These are phyloP conservation scores for Oophaga sylvatica DNA, from an alignment of 2,797 vertebrate genomes.

Conservation along the genomic window DNA sequence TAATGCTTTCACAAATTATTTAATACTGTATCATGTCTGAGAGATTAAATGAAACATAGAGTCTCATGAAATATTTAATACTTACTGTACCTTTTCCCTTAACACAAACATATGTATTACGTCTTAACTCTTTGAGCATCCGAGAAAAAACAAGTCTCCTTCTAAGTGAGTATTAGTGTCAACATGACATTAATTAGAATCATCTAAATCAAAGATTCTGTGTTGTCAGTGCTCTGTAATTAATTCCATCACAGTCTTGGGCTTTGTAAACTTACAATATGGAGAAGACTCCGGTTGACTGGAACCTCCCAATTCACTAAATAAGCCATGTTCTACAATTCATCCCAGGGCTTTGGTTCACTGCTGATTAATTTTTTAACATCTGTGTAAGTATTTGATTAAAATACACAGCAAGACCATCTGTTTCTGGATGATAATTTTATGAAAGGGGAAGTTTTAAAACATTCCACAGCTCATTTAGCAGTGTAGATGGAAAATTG, in stretches of 20 bases:
- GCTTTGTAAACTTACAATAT: slow-evolving; percentile 40
- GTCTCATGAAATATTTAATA: neutral
- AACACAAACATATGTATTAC: neutral
- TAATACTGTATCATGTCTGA: neutral
- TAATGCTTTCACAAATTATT: too few relatives aligned
- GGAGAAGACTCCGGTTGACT: slow-evolving; percentile 62
- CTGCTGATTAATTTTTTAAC: slow-evolving; percentile 72
- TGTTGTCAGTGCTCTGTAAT: slow-evolving; percentile 56
- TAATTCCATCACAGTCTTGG: slow-evolving; percentile 52
- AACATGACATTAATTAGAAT: slow-evolving; percentile 57
- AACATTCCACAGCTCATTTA: slow-evolving; percentile 74
- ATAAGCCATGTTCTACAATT: slow-evolving; percentile 72
- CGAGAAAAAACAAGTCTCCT: neutral
- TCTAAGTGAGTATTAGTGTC: neutral
- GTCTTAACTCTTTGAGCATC: neutral
- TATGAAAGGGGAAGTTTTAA: slow-evolving; percentile 67
- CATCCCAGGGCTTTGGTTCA: slow-evolving; percentile 71
- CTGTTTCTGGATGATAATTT: slow-evolving; percentile 72
- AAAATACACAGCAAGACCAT: slow-evolving; percentile 71
- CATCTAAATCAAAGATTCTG: slow-evolving; percentile 51
- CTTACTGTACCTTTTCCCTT: neutral
- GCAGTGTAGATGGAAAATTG: slow-evolving; percentile 70
- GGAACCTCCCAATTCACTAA: slow-evolving; percentile 67
- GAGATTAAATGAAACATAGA: neutral
- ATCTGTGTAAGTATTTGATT: slow-evolving; percentile 76